Evolutionary conservation across 2,113 vertebrate species (phyloP).

Genomic region (Zosterops borbonicus): DNA sequence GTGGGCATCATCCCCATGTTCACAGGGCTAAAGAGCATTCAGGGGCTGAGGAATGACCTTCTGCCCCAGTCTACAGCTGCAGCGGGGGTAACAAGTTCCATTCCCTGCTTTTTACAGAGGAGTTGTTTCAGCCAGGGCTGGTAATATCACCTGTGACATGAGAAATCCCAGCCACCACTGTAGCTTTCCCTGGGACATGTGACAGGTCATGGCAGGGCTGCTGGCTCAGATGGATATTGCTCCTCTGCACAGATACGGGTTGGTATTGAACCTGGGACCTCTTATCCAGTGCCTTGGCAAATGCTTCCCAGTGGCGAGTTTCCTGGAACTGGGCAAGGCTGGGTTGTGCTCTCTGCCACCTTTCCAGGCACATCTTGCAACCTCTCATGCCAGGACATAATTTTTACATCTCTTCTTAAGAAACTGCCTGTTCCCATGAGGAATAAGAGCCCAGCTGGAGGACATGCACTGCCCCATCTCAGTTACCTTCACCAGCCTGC

Average conservation of each 20-base stretch:
- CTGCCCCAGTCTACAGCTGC: neutral
- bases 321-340: neutral
- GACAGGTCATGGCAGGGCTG: neutral
- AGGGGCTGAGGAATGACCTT: neutral
- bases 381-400: neutral
- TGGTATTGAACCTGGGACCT: neutral
- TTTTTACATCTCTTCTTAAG: neutral
- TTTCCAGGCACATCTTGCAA: neutral
- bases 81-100: neutral
- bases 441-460: neutral
- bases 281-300: neutral
- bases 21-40: neutral
- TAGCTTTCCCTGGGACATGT: neutral
- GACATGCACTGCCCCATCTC: neutral
- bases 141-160: fast-evolving
- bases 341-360: neutral
- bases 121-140: neutral
- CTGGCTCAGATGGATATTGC: neutral
- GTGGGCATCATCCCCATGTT: neutral
- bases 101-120: neutral
- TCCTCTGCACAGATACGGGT: neutral
- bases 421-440: neutral
- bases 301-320: fast-evolving
- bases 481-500: neutral
- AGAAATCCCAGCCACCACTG: neutral